Base-by-base conservation (phyloP, 2,113 vertebrate genomes). In the Shinisaurus crocodilurus region DNA sequence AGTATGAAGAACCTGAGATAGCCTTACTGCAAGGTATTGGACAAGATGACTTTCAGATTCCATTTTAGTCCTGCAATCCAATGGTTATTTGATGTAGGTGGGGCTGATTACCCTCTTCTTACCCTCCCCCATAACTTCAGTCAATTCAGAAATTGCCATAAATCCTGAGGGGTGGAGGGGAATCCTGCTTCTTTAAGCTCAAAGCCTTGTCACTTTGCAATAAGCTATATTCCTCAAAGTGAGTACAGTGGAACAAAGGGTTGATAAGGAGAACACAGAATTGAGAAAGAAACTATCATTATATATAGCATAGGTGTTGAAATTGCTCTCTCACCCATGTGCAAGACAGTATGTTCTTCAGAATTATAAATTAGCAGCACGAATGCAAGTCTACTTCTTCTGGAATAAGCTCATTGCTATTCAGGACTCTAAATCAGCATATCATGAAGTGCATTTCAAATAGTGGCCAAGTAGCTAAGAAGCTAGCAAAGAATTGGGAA, bases 371-470 rank as follows among this genome's bases (percentile, higher is more conserved):
- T 95, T 91, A 94, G 72, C 81, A 86, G 79, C 82, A 15, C 77
- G 75, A 90, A 94, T 72, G 89, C 90, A 88, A 90, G 76, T 54
- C 91, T 93, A 74, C 92, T 94, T 63, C 87, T 84, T 1, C 94
- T 94, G 87, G 93, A 94, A 93, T 50, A 76, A 91, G 92, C 91
- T 95, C 93, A 94, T 95, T 95, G 88, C 79, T 83, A 93, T 96
- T 93, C 93, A 87, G 85, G 82, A 86, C 85, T 74, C 82, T 91
- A 94, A 93, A 92, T 93, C 91, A 77, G 91, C 32, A 86, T 92
- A 76, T 91, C 57, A 7, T 94, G 95, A 85, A 34, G 84, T 89
- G 93, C 87, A 92, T 96, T 95, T 95, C 0, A 0, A 94, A 91
- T 27, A 10, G 91, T 91, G 13, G 20, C 86, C 93, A 91, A 50